phyloP scores from a whole-genome alignment of 1,140 invertebrate species.

The Pseudomyrmex pallidus region DNA sequence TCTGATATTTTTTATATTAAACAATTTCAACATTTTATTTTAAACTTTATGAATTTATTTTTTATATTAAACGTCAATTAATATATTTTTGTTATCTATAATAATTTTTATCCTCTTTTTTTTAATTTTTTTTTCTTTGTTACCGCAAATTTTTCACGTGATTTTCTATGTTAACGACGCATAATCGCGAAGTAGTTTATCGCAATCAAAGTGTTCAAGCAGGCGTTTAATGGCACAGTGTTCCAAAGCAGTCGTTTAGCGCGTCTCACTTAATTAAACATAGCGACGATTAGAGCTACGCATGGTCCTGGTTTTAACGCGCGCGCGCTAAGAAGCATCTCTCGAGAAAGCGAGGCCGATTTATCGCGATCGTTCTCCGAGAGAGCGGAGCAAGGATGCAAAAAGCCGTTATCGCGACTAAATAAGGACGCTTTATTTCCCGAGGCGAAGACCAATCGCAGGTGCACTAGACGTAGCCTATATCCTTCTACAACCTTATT shows the following conservation, averaged over 20 bases:
- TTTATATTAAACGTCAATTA: neutral
- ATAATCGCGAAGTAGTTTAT: slow-evolving; percentile 14
- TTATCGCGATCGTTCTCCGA: slow-evolving; percentile 7
- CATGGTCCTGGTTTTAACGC: slow-evolving; percentile 4
- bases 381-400: neutral
- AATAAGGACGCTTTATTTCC: slow-evolving; percentile 62
- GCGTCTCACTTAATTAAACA: slow-evolving; percentile 37
- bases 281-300: slow-evolving; percentile 3
- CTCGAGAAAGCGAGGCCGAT: slow-evolving; percentile 38
- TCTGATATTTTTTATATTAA: no score
- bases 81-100: slow-evolving; percentile 3
- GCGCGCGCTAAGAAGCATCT: neutral
- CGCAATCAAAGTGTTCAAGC: slow-evolving; percentile 17
- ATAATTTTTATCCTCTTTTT: neutral
- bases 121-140: neutral
- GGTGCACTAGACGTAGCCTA: slow-evolving; percentile 67
- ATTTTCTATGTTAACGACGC: slow-evolving; percentile 1
- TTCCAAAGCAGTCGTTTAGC: slow-evolving; percentile 3
- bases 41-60: no score
- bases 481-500: slow-evolving; percentile 81
- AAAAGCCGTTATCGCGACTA: neutral
- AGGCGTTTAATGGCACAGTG: slow-evolving; percentile 10
- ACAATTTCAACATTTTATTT: no score
- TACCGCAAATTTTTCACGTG: neutral
- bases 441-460: slow-evolving; percentile 67